Evolutionary conservation across 2,113 vertebrate species (phyloP).

Genomic region (Chloropsis cyanopogon): DNA sequence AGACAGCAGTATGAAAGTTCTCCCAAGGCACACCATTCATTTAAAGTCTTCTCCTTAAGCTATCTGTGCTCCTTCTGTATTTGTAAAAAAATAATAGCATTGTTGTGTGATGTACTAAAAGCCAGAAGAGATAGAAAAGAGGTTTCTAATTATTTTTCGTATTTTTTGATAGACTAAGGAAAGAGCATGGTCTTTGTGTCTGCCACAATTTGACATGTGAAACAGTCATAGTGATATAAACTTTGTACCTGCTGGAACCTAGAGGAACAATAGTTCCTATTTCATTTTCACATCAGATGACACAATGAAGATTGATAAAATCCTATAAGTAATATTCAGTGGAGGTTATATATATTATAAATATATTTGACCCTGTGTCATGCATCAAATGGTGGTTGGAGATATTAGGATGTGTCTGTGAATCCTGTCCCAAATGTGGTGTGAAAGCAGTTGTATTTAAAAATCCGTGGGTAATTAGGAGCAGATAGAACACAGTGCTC

Average conservation of each 20-base stretch:
- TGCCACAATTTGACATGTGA: not conserved
- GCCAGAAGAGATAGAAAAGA: not conserved
- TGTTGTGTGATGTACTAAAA: not conserved
- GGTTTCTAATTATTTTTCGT: not conserved
- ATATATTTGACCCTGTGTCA: not conserved
- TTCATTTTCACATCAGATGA: not conserved
- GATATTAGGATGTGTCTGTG: not conserved
- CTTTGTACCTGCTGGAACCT: not conserved
- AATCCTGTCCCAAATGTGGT: not conserved
- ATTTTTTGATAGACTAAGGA: not conserved
- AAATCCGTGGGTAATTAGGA: not conserved
- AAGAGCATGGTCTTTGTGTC: not conserved
- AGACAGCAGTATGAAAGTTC: not conserved
- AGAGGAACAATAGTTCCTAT: not conserved
- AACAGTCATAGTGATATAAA: not conserved
- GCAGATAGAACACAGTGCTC: not conserved
- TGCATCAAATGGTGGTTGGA: not conserved
- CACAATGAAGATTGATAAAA: not conserved
- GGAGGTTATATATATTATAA: not conserved
- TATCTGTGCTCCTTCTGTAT: not conserved
- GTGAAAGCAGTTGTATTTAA: not conserved
- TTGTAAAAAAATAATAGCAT: not conserved
- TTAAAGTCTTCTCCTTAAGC: not conserved
- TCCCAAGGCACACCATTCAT: not conserved
- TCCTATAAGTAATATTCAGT: not conserved